Conservation (phyloP, 2,797 vertebrate species). For the Danio aesculapii region DNA sequence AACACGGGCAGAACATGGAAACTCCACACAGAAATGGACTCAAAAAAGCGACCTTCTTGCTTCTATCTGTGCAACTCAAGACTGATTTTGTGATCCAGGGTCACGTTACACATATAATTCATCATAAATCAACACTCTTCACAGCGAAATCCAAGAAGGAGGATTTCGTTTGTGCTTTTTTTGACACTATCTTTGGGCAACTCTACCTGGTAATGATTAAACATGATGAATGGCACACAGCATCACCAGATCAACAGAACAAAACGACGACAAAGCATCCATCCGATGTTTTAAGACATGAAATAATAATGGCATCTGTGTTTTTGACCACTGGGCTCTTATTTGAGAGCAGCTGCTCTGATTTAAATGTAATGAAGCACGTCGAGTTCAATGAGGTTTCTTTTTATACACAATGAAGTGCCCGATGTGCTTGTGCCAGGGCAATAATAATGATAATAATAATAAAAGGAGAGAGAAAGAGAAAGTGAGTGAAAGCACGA, state of each 20-base stretch:
- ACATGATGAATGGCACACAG: slow-evolving; percentile 57
- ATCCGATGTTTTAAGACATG: slow-evolving; percentile 55
- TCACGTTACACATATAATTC: too few species aligned
- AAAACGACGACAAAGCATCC: slow-evolving; percentile 35
- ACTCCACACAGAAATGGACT: too few species aligned
- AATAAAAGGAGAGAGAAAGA: slow-evolving; percentile 43
- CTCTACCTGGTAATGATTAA: slow-evolving; percentile 58
- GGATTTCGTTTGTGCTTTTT: slow-evolving; percentile 28
- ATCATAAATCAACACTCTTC: too few species aligned
- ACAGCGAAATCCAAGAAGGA: slow-evolving; percentile 15
- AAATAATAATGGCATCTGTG: slow-evolving; percentile 71
- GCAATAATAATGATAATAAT: slow-evolving; percentile 55
- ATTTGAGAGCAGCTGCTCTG: slow-evolving; percentile 80
- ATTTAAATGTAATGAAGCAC: slow-evolving; percentile 51
- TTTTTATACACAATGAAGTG: slow-evolving; percentile 61
- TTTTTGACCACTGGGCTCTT: slow-evolving; percentile 86
- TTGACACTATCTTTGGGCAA: slow-evolving; percentile 53
- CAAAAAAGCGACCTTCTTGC: too few species aligned
- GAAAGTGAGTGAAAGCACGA: not conserved
- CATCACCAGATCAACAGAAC: slow-evolving; percentile 47
- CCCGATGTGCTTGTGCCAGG: slow-evolving; percentile 54
- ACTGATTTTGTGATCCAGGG: too few species aligned
- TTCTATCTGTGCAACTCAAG: too few species aligned
- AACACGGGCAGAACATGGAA: too few species aligned
- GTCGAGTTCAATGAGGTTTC: slow-evolving; percentile 10